Percentiles rank a stretch among this genome's conserved stretches.
phyloP scores from a whole-genome alignment of 2,113 vertebrate genomes.

The Laticauda colubrina region DNA sequence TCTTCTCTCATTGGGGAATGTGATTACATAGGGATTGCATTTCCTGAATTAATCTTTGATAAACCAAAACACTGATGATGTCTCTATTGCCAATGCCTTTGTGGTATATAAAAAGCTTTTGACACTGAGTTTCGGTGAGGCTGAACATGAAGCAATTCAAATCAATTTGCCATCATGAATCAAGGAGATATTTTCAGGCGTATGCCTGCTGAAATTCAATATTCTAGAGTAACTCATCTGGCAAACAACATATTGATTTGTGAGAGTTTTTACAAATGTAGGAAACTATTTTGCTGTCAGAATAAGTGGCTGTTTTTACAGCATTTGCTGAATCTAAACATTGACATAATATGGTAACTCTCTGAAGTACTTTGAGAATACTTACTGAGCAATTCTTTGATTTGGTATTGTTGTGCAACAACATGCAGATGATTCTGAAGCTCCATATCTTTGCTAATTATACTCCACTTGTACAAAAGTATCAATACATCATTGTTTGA shows the following conservation, averaged over 20 bases:
- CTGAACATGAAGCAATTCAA: background rate
- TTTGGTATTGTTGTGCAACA: constrained; percentile 69
- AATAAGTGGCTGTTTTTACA: background rate
- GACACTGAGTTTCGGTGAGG: background rate
- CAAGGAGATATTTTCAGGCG: background rate
- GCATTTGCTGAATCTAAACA: background rate
- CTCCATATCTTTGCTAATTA: constrained; percentile 58
- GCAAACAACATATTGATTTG: background rate
- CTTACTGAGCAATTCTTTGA: constrained; percentile 82
- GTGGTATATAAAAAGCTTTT: background rate
- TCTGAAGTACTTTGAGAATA: background rate
- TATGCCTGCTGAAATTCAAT: background rate
- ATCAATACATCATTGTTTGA: constrained; percentile 74
- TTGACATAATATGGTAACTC: background rate
- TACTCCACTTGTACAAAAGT: constrained; percentile 83
- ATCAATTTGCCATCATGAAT: background rate
- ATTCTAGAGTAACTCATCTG: background rate
- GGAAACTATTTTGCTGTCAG: background rate
- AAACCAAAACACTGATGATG: background rate
- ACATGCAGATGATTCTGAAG: constrained; percentile 73
- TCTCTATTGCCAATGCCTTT: background rate
- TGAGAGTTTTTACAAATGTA: background rate
- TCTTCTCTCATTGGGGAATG: background rate
- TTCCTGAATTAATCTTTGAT: background rate
- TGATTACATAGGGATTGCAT: background rate